Conservation (phyloP, 2,113 vertebrate species). For the Rhodinocichla rosea region DNA sequence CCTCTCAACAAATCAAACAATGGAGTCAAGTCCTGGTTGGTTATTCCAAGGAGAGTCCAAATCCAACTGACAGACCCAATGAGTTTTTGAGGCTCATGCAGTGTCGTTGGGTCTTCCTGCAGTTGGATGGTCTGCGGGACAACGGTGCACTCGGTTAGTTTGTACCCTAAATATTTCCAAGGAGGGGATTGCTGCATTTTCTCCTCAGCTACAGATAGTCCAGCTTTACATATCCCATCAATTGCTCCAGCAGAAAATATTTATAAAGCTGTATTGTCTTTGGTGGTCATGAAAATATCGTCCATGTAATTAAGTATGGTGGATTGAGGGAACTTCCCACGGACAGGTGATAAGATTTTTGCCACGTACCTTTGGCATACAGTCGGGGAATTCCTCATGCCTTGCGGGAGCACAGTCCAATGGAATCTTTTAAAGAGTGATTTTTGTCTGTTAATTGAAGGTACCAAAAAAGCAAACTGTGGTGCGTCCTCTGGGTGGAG, state of each 20-base stretch:
- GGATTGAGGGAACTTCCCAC: not conserved
- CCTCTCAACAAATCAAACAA: not conserved
- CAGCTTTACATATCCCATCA: not conserved
- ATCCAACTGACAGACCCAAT: not conserved
- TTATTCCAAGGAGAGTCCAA: not conserved
- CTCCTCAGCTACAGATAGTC: not conserved
- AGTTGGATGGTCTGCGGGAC: not conserved
- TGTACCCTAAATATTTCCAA: not conserved
- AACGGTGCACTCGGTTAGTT: accelerated
- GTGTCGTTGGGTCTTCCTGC: not conserved
- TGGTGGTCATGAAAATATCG: not conserved
- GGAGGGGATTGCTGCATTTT: not conserved
- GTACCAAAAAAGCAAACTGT: not conserved
- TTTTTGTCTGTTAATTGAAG: not conserved
- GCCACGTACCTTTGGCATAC: not conserved
- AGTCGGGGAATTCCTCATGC: not conserved
- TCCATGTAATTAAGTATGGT: not conserved
- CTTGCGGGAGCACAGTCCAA: not conserved
- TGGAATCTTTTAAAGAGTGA: not conserved
- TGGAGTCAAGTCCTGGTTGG: not conserved
- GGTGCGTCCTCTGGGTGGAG: not conserved
- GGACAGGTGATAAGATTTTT: not conserved
- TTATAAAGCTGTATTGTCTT: not conserved
- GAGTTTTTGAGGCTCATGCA: not conserved
- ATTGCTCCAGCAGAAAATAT: not conserved